Evolutionary conservation across 2,797 vertebrate species (phyloP), one percentile per base, ranked within the genome.

Genomic region (Austrolebias charrua): DNA sequence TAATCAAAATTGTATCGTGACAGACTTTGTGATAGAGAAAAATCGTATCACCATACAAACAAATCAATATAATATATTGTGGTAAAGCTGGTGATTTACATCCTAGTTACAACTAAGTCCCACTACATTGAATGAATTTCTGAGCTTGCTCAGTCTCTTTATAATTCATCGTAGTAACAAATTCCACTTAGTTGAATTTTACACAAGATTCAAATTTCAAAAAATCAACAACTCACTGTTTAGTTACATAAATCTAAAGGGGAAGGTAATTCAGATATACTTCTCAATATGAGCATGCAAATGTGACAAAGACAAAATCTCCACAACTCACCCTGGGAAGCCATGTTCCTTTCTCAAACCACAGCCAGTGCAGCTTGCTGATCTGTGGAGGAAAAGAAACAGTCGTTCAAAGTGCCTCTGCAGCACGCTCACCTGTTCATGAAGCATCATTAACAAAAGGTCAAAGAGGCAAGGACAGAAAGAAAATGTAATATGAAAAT

Each of bases 301-400:
- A 43, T 31, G 33, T 18, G 28, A 51, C 19, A 35, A 16, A 40
- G n/a, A 38, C 16, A 50, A 56, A 45, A 66, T 49, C 38, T 35
- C 15, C 47, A 53, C 4, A 57, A 81, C 93, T 93, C 78, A 94
- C 93, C 90, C 82, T 94, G 93, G 88, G 92, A 92, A 88, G 93
- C 93, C 93, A 94, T 94, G 92, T 89, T 93, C 82, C 90, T 90
- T 86, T 87, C 90, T 90, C 84, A 92, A 91, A 88, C 89, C 78
- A 71, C 87, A 66, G 83, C 91, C 81, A 80, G 88, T 91, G 93
- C 92, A 93, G 92, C 92, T 92, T 93, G 88, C 92, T 92, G 88
- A 91, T 92, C 93, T 94, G 90, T 60, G 83, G 81, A 9, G 47
- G 14, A 24, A 50, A 28, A n/a, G 56, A 60, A 45, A 3, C 52